Evolutionary conservation across 2,797 vertebrate genomes (phyloP), one percentile per base, ranked within the genome.

Genomic region (Schizothorax lantsangensis): DNA sequence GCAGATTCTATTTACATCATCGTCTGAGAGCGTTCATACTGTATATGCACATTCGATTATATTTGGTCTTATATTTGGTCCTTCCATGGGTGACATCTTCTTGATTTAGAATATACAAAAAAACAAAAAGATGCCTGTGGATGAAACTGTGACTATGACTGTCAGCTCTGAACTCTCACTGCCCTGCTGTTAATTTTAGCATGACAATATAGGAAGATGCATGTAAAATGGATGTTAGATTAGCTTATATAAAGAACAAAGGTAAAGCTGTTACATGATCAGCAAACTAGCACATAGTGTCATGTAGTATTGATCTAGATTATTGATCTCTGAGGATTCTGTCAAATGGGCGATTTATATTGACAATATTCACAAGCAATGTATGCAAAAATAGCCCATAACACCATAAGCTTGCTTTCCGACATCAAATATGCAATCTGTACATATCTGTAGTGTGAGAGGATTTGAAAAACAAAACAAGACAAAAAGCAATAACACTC

Each of bases 401-500:
- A 66, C 17, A 30, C n/a, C 40, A 79, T 17, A 30, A 43, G 38
- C 7, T 59, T 54, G 47, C 49, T 57, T 57, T 57, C 52, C 38
- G 52, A n/a, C 33, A 38, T 78, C 21, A 78, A 36, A 57, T 57
- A 43, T 59, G 19, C 40, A 47, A 45, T 81, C 11, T 81, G 17
- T 68, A 49, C 47, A 52, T 68, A 59, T 73, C n/a, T 33, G 52
- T 26, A 33, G 52, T 83, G 69, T 62, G 9, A 54, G n/a, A 79
- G 36, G 52, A 84, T 62, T 33, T 75, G 40, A 75, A 59, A 72
- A 54, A 40, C 47, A 72, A 83, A 49, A 82, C 10, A 52, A 81
- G n/a, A 74, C 45, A 81, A 52, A 40, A 83, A 47, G 82, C 57
- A 84, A 84, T 75, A 84, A 64, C 26, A 64, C 19, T 64, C 54